Conservation (phyloP, 37 sponge, comb jelly and placozoan species). For the Halichondria panicea region DNA sequence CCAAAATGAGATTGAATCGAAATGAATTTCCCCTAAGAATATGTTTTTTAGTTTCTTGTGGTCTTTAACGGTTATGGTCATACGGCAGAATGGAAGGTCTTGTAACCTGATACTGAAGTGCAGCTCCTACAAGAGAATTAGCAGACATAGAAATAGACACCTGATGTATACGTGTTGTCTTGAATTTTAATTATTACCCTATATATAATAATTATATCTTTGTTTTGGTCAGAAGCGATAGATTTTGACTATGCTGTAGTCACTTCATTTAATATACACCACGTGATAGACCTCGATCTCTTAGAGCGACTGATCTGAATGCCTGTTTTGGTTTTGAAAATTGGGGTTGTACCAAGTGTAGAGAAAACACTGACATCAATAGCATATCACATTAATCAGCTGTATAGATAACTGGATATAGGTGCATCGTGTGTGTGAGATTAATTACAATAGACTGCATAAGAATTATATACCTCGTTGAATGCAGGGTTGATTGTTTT, state of each 20-base stretch:
- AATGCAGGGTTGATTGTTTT: conserved; percentile 6
- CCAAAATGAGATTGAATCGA: conserved; percentile 4
- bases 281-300: too few species aligned
- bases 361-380: too few species aligned
- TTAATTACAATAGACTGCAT: background rate
- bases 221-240: background rate
- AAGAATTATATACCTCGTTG: conserved; percentile 10
- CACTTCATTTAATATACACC: too few species aligned
- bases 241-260: background rate
- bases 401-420: too few species aligned
- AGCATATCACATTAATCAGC: too few species aligned
- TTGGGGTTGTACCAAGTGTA: too few species aligned
- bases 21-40: conserved; percentile 2
- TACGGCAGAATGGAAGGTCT: background rate
- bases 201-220: background rate
- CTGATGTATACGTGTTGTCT: background rate
- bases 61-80: conserved; percentile 24
- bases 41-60: conserved; percentile 12
- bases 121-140: conserved; percentile 5
- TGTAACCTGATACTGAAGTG: background rate
- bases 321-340: too few species aligned
- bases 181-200: background rate
- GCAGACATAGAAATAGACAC: background rate
- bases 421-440: background rate
- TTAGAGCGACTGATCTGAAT: too few species aligned